phyloP scores from a whole-genome alignment of 2,113 vertebrate species.

The Archocentrus centrarchus region DNA sequence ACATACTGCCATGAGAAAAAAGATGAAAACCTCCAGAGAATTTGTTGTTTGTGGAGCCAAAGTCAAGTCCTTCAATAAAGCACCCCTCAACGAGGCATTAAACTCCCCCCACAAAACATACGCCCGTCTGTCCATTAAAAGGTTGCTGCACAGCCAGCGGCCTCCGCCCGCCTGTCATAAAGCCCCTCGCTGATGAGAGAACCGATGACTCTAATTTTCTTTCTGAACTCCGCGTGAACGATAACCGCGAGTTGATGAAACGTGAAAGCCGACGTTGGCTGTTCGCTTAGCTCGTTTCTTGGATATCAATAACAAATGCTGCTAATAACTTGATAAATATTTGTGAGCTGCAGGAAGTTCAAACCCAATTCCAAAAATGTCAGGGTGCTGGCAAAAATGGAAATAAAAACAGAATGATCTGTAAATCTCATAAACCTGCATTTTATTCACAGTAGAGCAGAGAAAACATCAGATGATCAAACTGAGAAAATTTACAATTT shows the following conservation, averaged over 20 bases:
- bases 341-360: background rate
- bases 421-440: constrained; percentile 1
- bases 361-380: background rate
- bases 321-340: background rate
- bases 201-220: constrained; percentile 15
- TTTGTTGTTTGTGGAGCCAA: constrained; percentile 18
- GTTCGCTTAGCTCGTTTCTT: background rate
- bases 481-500: background rate
- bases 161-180: background rate
- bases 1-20: constrained; percentile 40
- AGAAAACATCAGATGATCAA: background rate
- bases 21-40: constrained; percentile 41
- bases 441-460: constrained; percentile 3
- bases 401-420: constrained; percentile 4
- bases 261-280: background rate
- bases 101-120: background rate
- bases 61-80: constrained; percentile 5
- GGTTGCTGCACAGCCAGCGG: constrained; percentile 20
- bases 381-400: background rate
- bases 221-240: constrained; percentile 6
- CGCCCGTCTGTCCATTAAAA: background rate
- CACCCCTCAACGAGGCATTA: background rate
- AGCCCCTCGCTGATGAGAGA: background rate
- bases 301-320: background rate
- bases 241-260: background rate